These are phyloP conservation scores for Hypomecis punctinalis DNA, from an alignment of 2,888 invertebrate genomes.

Conservation along the genomic window DNA sequence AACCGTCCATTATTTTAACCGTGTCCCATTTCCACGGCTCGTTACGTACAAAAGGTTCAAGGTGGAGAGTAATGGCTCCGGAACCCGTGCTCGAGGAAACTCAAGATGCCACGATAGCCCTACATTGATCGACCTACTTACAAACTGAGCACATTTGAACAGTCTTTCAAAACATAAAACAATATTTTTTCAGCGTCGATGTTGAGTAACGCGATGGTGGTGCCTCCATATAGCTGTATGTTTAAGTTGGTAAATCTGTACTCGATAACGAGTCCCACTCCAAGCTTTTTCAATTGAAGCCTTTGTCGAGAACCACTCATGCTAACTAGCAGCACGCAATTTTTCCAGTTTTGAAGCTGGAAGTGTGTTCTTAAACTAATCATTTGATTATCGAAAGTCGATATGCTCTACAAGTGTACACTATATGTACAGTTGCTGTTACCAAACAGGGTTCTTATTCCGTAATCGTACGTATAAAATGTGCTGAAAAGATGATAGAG, in stretches of 20 bases:
- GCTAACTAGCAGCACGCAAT: not conserved
- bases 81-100: constrained; percentile 12
- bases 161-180: not conserved
- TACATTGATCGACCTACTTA: constrained; percentile 35
- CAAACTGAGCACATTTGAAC: not conserved
- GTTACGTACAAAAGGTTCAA: not conserved
- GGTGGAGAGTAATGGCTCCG: not conserved
- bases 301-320: constrained; percentile 13
- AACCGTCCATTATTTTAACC: not conserved
- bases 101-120: constrained; percentile 29
- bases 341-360: not conserved
- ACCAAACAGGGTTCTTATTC: too few species aligned
- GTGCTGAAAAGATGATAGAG: too few species aligned
- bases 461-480: too few species aligned
- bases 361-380: not conserved
- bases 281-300: constrained; percentile 29
- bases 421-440: too few species aligned
- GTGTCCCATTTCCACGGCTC: not conserved
- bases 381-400: not conserved
- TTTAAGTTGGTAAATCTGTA: not conserved
- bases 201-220: not conserved
- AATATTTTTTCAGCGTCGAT: not conserved
- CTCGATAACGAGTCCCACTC: constrained; percentile 20
- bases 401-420: not conserved
- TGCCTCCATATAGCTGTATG: not conserved